Conservation (phyloP, 1,140 invertebrate genomes). For the Drosophila sproati region DNA sequence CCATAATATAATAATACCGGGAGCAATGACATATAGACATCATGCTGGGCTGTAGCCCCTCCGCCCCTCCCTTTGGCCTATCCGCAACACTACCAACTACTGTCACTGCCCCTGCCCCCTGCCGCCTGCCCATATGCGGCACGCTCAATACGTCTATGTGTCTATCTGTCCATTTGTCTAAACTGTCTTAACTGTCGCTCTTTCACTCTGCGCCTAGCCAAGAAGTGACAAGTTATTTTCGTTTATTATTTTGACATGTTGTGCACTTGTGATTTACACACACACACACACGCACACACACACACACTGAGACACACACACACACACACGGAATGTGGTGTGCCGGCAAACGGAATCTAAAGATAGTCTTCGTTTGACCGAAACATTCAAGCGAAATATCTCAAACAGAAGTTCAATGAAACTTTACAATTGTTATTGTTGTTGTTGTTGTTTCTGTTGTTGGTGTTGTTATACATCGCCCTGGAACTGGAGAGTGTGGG, state of each 20-base stretch:
- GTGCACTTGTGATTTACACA: conserved; percentile 57
- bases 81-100: too few relatives aligned
- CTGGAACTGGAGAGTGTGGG: conserved; percentile 5
- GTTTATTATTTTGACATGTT: conserved; percentile 67
- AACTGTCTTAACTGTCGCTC: conserved; percentile 48
- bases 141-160: conserved; percentile 1
- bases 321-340: neutral
- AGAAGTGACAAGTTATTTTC: conserved; percentile 67
- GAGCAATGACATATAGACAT: conserved; percentile 60
- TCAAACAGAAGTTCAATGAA: conserved; percentile 62
- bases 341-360: conserved; percentile 45
- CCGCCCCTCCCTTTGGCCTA: neutral
- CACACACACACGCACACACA: conserved; percentile 22
- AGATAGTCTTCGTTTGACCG: conserved; percentile 52
- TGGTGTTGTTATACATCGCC: conserved; percentile 4
- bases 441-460: conserved; percentile 12
- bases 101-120: neutral
- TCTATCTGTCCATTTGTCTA: conserved; percentile 43
- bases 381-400: conserved; percentile 53
- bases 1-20: conserved; percentile 49
- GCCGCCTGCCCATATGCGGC: neutral
- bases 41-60: conserved; percentile 18
- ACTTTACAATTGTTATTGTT: conserved; percentile 55
- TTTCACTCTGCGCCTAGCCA: conserved; percentile 49
- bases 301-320: neutral